These are phyloP conservation scores for Phylloscopus trochilus DNA, from an alignment of 2,113 vertebrate species.

Conservation along the genomic window DNA sequence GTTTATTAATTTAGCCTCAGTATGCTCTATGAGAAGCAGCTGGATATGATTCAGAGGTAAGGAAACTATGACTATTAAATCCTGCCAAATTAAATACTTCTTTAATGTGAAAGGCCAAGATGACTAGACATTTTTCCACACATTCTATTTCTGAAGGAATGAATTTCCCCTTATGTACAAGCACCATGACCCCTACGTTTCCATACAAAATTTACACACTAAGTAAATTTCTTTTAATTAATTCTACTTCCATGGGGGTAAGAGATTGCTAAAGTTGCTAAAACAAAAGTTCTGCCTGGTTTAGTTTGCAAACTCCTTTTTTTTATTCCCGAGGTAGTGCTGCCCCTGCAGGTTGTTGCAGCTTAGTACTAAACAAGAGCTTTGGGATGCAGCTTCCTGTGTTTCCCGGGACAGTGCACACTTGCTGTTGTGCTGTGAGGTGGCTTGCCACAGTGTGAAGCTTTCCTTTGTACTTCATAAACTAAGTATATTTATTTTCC, in stretches of 20 bases:
- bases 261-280: neutral
- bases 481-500: neutral
- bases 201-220: neutral
- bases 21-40: neutral
- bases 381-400: neutral
- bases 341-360: neutral
- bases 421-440: neutral
- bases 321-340: rapidly evolving
- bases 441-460: neutral
- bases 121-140: neutral
- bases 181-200: neutral
- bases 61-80: neutral
- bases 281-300: neutral
- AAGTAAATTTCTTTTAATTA: neutral
- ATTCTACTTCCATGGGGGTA: neutral
- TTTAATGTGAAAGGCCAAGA: neutral
- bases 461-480: neutral
- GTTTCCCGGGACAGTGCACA: rapidly evolving
- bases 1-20: neutral
- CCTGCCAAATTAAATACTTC: neutral
- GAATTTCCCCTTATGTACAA: rapidly evolving
- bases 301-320: neutral
- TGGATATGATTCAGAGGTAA: neutral
- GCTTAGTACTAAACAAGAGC: neutral
- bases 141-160: neutral